Evolutionary conservation across 2,113 vertebrate genomes (phyloP), one percentile per base, ranked within the genome.

Genomic region (Loxodonta africana): DNA sequence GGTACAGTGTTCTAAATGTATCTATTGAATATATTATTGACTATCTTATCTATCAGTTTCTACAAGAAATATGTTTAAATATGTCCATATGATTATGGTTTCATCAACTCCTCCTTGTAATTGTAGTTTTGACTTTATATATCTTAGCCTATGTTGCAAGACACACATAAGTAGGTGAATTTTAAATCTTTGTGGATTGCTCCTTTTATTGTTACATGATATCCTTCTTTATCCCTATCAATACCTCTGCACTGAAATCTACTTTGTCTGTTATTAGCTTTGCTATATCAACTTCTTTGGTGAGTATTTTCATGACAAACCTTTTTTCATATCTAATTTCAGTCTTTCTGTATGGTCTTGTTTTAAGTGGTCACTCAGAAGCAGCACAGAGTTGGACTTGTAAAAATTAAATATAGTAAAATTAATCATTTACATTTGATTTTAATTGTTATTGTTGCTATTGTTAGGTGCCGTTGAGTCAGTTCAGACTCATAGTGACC

Each of bases 301-400:
- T 73, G 48, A 73, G 46, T 33, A 90, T 91, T 94, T 86, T 83
- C 86, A 78, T 25, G 30, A 48, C 21, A 25, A 57, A 30, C 65
- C 37, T 96, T 89, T 89, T 86, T 80, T 18, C 77, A 60, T 63
- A 12, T 53, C 41, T 71, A 44, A 71, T 71, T 92, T 92, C 46
- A 41, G n/a, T 51, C n/a, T 78, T 92, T 71, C 21, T 77, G 33
- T 78, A 62, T 25, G 41, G 6, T 41, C 69, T 93, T 80, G 25
- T 82, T 90, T 84, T 78, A 87, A 87, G 28, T 37, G 7, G 44
- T 65, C 37, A 62, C 26, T 90, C 94, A 60, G n/a, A 87, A 93
- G 48, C 37, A 90, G 26, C 28, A 80, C 46, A 41, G 26, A 69
- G 46, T 18, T 93, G 25, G 5, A 26, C 67, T 84, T 48, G 21